These are phyloP conservation scores for Megaptera novaeangliae DNA, from an alignment of 2,113 vertebrate species.

Conservation along the genomic window DNA sequence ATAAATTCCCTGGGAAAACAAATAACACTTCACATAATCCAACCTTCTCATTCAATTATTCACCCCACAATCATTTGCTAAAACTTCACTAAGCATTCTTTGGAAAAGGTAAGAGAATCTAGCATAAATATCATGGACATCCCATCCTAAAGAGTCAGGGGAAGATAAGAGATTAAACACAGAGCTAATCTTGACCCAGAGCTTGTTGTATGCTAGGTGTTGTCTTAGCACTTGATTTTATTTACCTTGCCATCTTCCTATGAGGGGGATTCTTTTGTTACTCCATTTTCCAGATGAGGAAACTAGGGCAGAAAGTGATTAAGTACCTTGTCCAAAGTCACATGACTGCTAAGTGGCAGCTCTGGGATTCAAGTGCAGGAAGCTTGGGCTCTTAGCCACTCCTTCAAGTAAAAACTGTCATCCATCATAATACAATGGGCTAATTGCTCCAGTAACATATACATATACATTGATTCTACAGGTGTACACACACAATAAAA, in stretches of 20 bases:
- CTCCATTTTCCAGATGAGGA: neutral
- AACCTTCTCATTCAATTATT: rapidly evolving
- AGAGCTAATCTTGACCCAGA: neutral
- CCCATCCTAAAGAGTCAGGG: neutral
- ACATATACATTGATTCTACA: neutral
- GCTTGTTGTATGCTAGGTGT: rapidly evolving
- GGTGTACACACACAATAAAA: too few species aligned
- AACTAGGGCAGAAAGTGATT: neutral
- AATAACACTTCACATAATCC: rapidly evolving
- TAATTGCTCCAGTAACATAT: neutral
- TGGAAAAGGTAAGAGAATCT: neutral
- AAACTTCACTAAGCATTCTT: rapidly evolving
- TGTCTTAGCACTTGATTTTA: rapidly evolving
- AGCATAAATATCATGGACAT: rapidly evolving
- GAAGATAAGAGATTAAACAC: neutral
- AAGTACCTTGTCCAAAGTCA: neutral
- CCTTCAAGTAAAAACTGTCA: neutral
- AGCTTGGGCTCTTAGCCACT: too few species aligned
- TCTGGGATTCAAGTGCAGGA: neutral
- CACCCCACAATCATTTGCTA: rapidly evolving
- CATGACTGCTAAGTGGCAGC: neutral
- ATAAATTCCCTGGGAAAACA: neutral
- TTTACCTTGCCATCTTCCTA: too few species aligned
- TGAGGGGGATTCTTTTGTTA: rapidly evolving
- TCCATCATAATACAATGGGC: rapidly evolving